A percentile compares a stretch with the other conserved stretches of the same genome.
Conservation (phyloP, 2,888 invertebrate genomes). For the Lasioglossum figueresi region DNA sequence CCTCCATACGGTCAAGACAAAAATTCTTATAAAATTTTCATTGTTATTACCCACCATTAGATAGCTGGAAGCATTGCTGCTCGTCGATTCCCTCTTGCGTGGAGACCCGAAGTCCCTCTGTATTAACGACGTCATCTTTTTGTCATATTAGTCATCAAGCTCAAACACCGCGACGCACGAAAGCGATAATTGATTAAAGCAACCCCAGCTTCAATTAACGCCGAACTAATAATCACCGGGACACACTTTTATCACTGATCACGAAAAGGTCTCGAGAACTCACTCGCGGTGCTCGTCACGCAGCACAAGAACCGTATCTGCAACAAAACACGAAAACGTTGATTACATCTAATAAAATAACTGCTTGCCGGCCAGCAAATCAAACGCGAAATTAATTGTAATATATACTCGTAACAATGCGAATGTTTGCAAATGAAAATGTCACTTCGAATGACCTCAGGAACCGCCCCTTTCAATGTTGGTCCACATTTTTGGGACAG, state of each 20-base stretch:
- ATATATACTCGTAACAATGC: too few relatives aligned
- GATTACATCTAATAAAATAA: background rate
- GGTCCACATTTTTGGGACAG: too few relatives aligned
- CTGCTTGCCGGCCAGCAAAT: background rate
- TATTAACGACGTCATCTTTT: constrained; percentile 79
- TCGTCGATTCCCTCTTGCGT: constrained; percentile 79
- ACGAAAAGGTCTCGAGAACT: background rate
- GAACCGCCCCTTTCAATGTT: too few relatives aligned
- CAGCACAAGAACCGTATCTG: constrained; percentile 27
- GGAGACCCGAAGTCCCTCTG: constrained; percentile 78
- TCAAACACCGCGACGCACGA: constrained; percentile 44
- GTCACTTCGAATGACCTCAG: too few relatives aligned
- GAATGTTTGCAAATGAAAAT: too few relatives aligned
- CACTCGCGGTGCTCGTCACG: constrained; percentile 14
- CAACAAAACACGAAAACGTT: constrained; percentile 33
- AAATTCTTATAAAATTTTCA: background rate
- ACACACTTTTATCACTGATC: constrained; percentile 3
- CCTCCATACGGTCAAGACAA: background rate
- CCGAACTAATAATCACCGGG: constrained; percentile 7
- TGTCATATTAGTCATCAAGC: constrained; percentile 73
- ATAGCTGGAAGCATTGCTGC: constrained; percentile 81
- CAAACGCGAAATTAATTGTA: background rate
- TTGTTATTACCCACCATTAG: constrained; percentile 75
- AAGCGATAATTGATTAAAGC: constrained; percentile 43
- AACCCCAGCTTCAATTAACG: constrained; percentile 19